Conservation (phyloP, 2,888 invertebrate species). For the Cephus spinipes region DNA sequence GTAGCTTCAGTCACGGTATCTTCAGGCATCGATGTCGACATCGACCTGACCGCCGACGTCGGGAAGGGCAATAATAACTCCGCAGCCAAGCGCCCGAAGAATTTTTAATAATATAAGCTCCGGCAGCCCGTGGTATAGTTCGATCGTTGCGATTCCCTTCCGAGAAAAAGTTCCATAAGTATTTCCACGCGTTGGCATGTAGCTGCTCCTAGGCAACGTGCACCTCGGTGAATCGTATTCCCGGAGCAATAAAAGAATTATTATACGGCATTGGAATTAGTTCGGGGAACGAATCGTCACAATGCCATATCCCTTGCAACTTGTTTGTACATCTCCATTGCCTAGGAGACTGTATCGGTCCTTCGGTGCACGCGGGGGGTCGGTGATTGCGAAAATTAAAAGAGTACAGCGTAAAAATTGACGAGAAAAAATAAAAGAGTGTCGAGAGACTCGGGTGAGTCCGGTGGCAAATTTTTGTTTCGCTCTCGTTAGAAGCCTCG, state of each 20-base stretch:
- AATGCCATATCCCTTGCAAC: neutral
- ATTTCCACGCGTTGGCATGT: neutral
- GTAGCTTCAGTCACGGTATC: neutral
- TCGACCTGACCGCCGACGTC: neutral
- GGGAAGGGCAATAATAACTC: neutral
- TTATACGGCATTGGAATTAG: neutral
- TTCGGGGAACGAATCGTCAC: neutral
- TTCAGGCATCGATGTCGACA: neutral
- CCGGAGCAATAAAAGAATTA: slow-evolving; percentile 1
- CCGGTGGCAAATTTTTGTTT: neutral
- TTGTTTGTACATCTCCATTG: neutral
- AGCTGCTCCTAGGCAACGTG: neutral
- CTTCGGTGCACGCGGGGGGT: neutral
- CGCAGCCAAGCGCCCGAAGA: neutral
- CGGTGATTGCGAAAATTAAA: neutral
- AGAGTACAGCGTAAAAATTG: neutral
- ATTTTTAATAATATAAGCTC: neutral
- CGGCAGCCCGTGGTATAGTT: neutral
- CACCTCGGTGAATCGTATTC: neutral
- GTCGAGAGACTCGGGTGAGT: no score
- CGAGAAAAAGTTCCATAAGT: neutral
- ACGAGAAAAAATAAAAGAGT: no score
- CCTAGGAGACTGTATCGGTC: neutral
- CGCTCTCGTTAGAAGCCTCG: neutral
- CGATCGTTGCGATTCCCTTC: neutral